Evolutionary conservation across 2,888 invertebrate genomes (phyloP).

Genomic region (Cerceris ruficornis): DNA sequence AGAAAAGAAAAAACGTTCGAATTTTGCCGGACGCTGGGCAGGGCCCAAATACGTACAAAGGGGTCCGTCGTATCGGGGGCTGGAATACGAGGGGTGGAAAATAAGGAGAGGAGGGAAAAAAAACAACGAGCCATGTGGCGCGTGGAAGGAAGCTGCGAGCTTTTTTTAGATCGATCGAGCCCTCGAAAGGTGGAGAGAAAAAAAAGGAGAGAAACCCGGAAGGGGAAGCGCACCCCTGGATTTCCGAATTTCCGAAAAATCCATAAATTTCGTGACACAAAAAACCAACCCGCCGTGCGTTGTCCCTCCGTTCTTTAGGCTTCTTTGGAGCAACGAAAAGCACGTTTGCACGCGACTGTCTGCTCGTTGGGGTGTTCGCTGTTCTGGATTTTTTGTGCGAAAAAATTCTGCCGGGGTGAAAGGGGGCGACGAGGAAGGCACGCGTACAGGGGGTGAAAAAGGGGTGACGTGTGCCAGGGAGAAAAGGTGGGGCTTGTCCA

Average conservation of each 20-base stretch:
- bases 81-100: conserved; percentile 56
- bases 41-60: conserved; percentile 65
- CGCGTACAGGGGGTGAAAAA: conserved; percentile 40
- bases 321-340: background rate
- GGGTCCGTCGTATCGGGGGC: conserved; percentile 64
- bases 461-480: conserved; percentile 42
- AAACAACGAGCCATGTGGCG: conserved; percentile 76
- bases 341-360: conserved; percentile 33
- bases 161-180: conserved; percentile 44
- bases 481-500: conserved; percentile 17
- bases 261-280: conserved; percentile 48
- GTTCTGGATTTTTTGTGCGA: conserved; percentile 26
- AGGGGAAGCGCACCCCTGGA: conserved; percentile 49
- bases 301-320: conserved; percentile 7
- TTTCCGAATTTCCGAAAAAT: conserved; percentile 54
- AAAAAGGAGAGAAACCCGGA: conserved; percentile 37
- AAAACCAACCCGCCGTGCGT: conserved; percentile 25
- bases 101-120: conserved; percentile 24
- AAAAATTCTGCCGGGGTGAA: conserved; percentile 29
- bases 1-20: conserved; percentile 22
- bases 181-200: conserved; percentile 36
- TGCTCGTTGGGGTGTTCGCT: background rate
- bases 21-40: conserved; percentile 75
- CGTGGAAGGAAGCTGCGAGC: conserved; percentile 71
- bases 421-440: conserved; percentile 10